Evolutionary conservation across 2,113 vertebrate genomes (phyloP).

Genomic region (Atractosteus spatula): DNA sequence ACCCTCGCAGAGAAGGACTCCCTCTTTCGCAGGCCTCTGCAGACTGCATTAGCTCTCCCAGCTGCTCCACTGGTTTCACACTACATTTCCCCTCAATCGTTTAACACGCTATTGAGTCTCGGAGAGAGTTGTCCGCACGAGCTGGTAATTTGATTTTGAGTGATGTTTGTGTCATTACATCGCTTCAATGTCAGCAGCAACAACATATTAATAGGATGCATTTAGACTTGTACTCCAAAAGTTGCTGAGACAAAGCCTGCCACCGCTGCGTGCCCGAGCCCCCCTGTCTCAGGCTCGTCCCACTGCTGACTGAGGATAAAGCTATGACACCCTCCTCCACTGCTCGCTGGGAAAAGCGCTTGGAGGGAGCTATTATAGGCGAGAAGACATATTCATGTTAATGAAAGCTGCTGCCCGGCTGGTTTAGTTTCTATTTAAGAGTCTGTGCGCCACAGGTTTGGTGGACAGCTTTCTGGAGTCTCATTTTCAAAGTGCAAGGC

Average conservation of each 20-base stretch:
- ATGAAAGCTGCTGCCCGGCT: no score
- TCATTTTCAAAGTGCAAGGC: no score
- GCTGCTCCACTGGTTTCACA: slow-evolving; percentile 69
- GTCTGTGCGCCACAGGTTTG: no score
- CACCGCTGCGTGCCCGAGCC: background rate
- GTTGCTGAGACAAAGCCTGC: no score
- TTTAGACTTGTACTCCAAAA: slow-evolving; percentile 17
- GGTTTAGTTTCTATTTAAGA: no score
- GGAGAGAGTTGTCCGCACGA: slow-evolving; percentile 61
- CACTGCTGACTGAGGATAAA: no score
- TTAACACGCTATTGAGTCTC: slow-evolving; percentile 76
- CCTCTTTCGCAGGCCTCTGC: slow-evolving; percentile 66
- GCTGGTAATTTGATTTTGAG: slow-evolving; percentile 83
- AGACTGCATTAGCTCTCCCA: slow-evolving; percentile 70
- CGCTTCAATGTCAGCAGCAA: slow-evolving; percentile 69
- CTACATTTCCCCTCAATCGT: slow-evolving; percentile 73
- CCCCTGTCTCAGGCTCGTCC: background rate
- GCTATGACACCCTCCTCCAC: no score
- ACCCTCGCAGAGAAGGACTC: slow-evolving; percentile 62
- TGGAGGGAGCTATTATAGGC: no score
- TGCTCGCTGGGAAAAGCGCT: no score
- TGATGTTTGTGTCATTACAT: slow-evolving; percentile 78
- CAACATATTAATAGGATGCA: slow-evolving; percentile 40
- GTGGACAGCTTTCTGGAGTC: no score
- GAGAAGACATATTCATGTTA: no score